Conservation (phyloP, 2,888 invertebrate species). For the Leptopterna dolabrata region DNA sequence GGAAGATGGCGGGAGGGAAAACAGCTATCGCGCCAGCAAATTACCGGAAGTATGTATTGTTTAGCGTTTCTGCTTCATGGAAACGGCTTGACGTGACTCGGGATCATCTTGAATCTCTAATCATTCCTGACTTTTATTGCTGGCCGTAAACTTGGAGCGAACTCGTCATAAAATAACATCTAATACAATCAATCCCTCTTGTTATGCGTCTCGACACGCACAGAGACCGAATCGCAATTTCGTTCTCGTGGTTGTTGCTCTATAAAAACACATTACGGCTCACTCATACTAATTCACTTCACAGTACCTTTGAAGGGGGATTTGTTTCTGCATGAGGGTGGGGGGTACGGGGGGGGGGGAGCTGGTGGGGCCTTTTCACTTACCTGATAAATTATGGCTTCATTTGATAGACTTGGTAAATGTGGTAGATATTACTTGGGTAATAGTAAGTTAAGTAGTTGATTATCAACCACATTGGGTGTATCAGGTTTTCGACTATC, state of each 20-base stretch:
- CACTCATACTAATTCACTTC: too few species aligned
- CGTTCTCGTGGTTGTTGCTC: not conserved
- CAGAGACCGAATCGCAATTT: not conserved
- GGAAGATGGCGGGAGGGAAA: not conserved
- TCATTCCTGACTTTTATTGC: slow-evolving; percentile 21
- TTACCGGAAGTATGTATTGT: slow-evolving; percentile 39
- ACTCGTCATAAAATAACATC: slow-evolving; percentile 3
- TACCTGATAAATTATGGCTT: too few species aligned
- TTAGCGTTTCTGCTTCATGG: not conserved
- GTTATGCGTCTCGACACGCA: not conserved
- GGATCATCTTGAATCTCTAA: slow-evolving; percentile 28
- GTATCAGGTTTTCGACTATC: too few species aligned
- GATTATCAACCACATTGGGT: too few species aligned
- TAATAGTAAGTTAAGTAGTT: too few species aligned
- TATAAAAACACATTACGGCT: not conserved
- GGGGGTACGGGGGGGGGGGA: too few species aligned
- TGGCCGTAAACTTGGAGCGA: not conserved
- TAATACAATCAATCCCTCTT: not conserved
- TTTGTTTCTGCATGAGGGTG: too few species aligned
- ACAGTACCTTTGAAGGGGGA: too few species aligned
- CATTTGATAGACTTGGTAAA: too few species aligned
- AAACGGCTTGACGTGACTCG: slow-evolving; percentile 34
- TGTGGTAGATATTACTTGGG: too few species aligned
- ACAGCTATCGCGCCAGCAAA: slow-evolving; percentile 5
- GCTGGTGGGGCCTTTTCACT: too few species aligned